A percentile compares a stretch with the other conserved stretches of the same genome.
Conservation (phyloP, 2,797 vertebrate genomes). For the Galaxias olidus region DNA sequence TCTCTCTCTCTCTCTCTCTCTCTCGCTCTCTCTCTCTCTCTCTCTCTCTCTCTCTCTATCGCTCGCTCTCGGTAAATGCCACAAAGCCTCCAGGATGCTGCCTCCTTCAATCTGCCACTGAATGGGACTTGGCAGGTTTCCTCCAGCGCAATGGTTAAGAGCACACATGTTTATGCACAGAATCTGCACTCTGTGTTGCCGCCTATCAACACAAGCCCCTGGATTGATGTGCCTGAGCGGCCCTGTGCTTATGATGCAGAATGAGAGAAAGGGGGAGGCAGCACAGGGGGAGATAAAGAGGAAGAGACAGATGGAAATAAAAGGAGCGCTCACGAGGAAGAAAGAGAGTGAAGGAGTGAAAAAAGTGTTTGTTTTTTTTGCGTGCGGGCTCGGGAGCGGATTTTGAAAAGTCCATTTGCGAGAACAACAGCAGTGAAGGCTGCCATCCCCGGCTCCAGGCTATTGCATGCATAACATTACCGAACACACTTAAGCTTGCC, state of each 20-base stretch:
- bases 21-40: background rate
- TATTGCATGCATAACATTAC: constrained; percentile 51
- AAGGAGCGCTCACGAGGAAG: background rate
- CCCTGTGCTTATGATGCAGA: constrained; percentile 1
- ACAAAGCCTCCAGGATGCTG: constrained; percentile 32
- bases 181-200: constrained; percentile 18
- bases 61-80: constrained; percentile 10
- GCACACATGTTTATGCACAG: constrained; percentile 32
- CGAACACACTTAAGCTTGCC: constrained; percentile 67
- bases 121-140: constrained; percentile 33
- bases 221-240: constrained; percentile 6
- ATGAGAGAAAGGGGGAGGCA: background rate
- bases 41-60: background rate
- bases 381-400: constrained; percentile 53
- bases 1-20: background rate
- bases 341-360: background rate
- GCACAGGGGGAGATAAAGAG: background rate
- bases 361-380: constrained; percentile 69
- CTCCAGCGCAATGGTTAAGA: constrained; percentile 28
- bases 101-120: constrained; percentile 15
- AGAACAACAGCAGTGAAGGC: constrained; percentile 66
- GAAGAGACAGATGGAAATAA: background rate
- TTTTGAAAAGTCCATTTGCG: constrained; percentile 57
- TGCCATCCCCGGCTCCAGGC: constrained; percentile 68
- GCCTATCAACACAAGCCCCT: constrained; percentile 17